Evolutionary conservation across 2,113 vertebrate species (phyloP).

Genomic region (Tretioscincus oriximinensis): DNA sequence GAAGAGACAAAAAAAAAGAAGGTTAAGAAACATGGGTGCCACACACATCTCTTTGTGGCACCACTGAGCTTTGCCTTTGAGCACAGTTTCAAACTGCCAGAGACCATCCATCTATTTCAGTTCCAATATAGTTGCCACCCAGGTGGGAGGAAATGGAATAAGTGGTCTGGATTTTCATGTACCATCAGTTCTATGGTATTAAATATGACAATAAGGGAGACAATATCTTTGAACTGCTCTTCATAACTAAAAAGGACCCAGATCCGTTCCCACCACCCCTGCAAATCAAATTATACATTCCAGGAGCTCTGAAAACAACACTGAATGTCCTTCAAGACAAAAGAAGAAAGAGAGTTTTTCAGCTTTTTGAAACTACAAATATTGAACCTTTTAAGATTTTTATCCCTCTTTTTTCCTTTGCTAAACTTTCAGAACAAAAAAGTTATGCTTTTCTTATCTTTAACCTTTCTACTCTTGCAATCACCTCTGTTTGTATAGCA

Average conservation of each 20-base stretch:
- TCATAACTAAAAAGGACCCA: not conserved
- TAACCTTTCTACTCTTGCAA: constrained; percentile 45
- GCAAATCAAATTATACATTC: not conserved
- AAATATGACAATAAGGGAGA: not conserved
- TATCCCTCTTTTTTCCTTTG: not conserved
- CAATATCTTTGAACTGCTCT: not conserved
- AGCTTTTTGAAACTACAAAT: not conserved
- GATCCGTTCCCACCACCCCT: not conserved
- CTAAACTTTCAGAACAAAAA: not conserved
- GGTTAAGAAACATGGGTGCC: no score
- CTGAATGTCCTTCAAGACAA: not conserved
- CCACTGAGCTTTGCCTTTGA: no score
- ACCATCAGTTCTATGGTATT: no score
- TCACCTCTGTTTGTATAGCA: constrained; percentile 46
- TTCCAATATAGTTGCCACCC: not conserved
- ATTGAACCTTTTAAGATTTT: constrained; percentile 13
- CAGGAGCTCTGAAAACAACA: not conserved
- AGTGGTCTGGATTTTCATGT: no score
- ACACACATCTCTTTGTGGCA: no score
- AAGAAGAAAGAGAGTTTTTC: not conserved
- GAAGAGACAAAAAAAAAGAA: no score
- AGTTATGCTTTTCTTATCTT: constrained; percentile 43
- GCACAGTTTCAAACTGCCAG: no score
- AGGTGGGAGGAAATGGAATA: not conserved
- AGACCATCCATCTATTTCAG: not conserved